phyloP scores from a whole-genome alignment of 2,888 invertebrate species.

The Macrophya alboannulata region DNA sequence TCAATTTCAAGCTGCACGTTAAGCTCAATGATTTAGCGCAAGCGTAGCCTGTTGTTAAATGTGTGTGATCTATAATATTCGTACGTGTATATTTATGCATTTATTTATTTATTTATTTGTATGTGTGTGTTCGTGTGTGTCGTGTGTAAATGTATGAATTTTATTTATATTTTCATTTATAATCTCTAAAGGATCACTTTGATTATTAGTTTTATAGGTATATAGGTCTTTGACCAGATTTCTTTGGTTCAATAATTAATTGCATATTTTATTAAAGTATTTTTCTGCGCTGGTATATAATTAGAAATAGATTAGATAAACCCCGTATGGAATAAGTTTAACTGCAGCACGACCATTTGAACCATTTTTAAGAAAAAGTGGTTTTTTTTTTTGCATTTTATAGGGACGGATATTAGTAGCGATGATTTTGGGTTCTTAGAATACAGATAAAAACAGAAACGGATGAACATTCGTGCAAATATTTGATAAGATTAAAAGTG shows the following conservation, averaged over 20 bases:
- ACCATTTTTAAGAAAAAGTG: background rate
- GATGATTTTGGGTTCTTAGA: constrained; percentile 7
- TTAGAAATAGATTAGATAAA: background rate
- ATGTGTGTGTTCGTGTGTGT: background rate
- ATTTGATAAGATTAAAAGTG: background rate
- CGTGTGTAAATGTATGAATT: background rate
- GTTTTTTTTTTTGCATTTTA: constrained; percentile 1
- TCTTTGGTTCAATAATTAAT: constrained; percentile 14
- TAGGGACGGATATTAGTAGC: constrained; percentile 48
- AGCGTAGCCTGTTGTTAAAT: background rate
- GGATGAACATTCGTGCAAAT: background rate
- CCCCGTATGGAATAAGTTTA: constrained; percentile 16
- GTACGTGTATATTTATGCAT: no score
- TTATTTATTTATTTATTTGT: background rate
- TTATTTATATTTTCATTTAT: background rate
- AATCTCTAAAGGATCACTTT: constrained; percentile 10
- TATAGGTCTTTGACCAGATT: constrained; percentile 13
- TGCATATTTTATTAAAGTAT: constrained; percentile 16
- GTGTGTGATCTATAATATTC: background rate
- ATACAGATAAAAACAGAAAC: constrained; percentile 1
- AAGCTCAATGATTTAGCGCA: constrained; percentile 7
- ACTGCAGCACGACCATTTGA: constrained; percentile 19
- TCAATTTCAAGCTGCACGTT: background rate
- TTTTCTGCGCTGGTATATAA: background rate
- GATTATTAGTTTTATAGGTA: background rate